phyloP scores from a whole-genome alignment of 2,797 vertebrate species.

The Amblyraja radiata region DNA sequence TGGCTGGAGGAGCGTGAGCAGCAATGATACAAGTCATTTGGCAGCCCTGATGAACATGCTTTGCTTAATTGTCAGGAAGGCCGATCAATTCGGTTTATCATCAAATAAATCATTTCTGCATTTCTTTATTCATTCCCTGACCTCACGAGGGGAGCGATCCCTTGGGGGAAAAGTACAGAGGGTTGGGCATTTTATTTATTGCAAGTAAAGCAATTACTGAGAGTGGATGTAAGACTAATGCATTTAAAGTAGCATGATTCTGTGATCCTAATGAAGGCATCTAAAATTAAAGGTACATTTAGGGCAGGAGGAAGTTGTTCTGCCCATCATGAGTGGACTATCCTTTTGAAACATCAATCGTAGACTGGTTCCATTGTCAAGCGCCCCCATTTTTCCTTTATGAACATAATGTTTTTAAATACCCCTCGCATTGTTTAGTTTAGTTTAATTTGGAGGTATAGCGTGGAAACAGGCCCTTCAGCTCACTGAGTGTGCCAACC shows the following conservation, averaged over 20 bases:
- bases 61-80: constrained; percentile 1
- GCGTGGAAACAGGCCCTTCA: too few species aligned
- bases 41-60: background rate
- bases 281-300: background rate
- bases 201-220: background rate
- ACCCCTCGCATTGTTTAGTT: too few species aligned
- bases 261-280: background rate
- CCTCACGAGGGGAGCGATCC: background rate
- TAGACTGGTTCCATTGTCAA: too few species aligned
- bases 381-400: too few species aligned
- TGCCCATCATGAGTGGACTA: too few species aligned
- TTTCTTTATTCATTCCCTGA: background rate
- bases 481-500: too few species aligned
- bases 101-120: background rate
- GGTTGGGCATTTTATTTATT: background rate
- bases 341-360: too few species aligned
- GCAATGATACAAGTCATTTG: constrained; percentile 15
- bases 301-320: too few species aligned
- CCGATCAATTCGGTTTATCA: constrained; percentile 14
- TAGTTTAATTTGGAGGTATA: too few species aligned
- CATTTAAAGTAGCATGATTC: background rate
- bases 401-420: too few species aligned
- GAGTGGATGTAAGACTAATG: background rate
- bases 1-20: background rate
- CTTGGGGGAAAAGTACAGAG: background rate